Evolutionary conservation across 1,140 invertebrate species (phyloP).

Genomic region (Aricia agestis): DNA sequence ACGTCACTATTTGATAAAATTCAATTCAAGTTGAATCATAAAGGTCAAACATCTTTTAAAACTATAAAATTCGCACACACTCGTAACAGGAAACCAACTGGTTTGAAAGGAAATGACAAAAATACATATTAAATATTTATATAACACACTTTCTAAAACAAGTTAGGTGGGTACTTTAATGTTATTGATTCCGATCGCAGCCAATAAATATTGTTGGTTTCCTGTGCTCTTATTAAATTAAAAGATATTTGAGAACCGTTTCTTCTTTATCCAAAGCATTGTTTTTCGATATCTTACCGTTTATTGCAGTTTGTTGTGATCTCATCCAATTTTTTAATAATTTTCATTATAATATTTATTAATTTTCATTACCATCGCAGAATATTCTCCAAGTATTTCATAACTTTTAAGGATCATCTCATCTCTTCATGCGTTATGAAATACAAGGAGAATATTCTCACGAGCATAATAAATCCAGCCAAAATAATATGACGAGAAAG

Average conservation of each 20-base stretch:
- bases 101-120: constrained; percentile 13
- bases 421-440: no score
- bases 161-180: constrained; percentile 7
- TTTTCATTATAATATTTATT: neutral
- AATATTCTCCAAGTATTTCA: no score
- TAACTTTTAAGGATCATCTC: neutral
- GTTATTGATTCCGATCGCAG: neutral
- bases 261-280: neutral
- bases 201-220: neutral
- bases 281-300: neutral
- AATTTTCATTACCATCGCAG: neutral
- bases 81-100: constrained; percentile 8
- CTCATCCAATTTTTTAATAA: no score
- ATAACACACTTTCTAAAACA: constrained; percentile 14
- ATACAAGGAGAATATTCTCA: neutral
- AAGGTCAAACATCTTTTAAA: constrained; percentile 7
- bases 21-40: neutral
- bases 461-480: neutral
- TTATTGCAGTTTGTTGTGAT: no score
- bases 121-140: constrained; percentile 16
- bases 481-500: neutral
- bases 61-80: constrained; percentile 6
- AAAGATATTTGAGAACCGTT: neutral
- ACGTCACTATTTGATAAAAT: neutral
- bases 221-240: neutral